Evolutionary conservation across 2,113 vertebrate species (phyloP).

Genomic region (Phodopus roborovskii): DNA sequence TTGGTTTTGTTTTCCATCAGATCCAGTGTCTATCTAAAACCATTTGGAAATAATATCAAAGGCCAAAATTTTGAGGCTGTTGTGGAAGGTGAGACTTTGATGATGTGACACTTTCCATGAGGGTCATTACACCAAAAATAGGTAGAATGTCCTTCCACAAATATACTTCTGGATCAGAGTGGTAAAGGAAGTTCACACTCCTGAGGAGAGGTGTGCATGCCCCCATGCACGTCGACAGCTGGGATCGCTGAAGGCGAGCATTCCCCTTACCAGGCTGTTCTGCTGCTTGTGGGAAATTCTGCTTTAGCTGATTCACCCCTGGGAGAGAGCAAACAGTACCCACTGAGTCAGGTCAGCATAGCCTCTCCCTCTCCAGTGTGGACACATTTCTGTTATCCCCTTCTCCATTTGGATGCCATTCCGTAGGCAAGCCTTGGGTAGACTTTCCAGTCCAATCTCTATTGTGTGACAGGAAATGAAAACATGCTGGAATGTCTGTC

Average conservation of each 20-base stretch:
- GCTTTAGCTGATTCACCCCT: neutral
- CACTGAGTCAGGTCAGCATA: neutral
- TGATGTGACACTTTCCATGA: neutral
- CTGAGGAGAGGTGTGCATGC: neutral
- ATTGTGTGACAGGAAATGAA: neutral
- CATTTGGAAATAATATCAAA: slow-evolving; percentile 27
- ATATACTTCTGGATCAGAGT: neutral
- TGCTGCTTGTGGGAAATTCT: neutral
- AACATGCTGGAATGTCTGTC: neutral
- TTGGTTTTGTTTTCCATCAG: neutral
- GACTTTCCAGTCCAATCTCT: neutral
- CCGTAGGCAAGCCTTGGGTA: neutral
- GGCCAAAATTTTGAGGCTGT: neutral
- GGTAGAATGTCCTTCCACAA: neutral
- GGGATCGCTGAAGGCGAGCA: neutral
- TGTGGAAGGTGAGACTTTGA: neutral
- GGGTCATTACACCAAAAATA: neutral
- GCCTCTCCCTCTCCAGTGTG: neutral
- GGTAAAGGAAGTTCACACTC: neutral
- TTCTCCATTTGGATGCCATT: neutral
- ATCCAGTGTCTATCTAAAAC: neutral
- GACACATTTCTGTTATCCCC: neutral
- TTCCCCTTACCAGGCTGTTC: neutral
- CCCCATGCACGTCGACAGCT: neutral
- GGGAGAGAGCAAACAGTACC: neutral